Evolutionary conservation across 2,888 invertebrate genomes (phyloP), one percentile per base, ranked within the genome.

Genomic region (Morpho helenor): DNA sequence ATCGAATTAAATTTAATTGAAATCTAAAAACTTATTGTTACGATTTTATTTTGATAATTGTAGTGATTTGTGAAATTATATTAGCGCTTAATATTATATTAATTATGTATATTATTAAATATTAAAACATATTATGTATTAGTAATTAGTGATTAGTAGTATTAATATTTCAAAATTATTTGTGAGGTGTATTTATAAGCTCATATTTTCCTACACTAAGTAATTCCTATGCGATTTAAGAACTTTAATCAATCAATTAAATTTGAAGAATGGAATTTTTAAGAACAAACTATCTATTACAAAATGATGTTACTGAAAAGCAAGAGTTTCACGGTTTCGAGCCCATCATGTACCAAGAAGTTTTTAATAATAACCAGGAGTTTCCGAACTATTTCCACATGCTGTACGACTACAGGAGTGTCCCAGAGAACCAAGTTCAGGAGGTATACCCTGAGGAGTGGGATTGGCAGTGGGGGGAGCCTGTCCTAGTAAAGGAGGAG

Each of bases 401-500:
- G 67, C 74, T 76, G 58, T 85, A 82, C 60, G 85, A 85, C 10
- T 75, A 75, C 31, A 66, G 80, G 8, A 64, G 69, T 2, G 72
- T 73, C 3, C 56, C 61, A 31, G 67, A 72, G 23, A 67, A 73
- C 42, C 59, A 66, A 65, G 56, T 63, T 61, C 45, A 61, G 57
- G 52, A 62, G 67, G 71, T 49, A 54, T 59, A 52, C 52, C 54
- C 52, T 9, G 65, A 57, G 42, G 62, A 65, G 4, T 71, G 72
- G 73, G 72, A 69, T 51, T 81, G 79, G 79, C 68, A 73, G 76
- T 62, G 61, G 49, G 59, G 57, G 23, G 74, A 76, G 41, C 76
- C 74, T 52, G 70, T 79, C 2, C 49, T 71, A 48, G 83, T 84
- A 51, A 84, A 84, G 61, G 79, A 80, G 55, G 86, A 85, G 53